Conservation (phyloP, 2,888 invertebrate species). For the Rhingia campestris region DNA sequence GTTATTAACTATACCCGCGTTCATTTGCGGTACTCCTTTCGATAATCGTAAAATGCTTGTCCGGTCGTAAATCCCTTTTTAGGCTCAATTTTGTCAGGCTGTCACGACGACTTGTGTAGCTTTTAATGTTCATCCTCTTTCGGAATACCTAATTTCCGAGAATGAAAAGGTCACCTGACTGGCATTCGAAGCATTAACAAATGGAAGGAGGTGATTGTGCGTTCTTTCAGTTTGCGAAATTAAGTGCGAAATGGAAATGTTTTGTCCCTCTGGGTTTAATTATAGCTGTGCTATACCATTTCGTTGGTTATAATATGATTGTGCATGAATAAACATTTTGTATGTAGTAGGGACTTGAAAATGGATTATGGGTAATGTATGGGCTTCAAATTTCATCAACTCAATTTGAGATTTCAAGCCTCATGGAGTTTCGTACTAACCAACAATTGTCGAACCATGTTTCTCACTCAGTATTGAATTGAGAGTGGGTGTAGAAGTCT, state of each 20-base stretch:
- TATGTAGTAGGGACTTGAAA: neutral
- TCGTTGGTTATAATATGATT: neutral
- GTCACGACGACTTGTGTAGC: neutral
- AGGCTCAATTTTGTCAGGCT: slow-evolving; percentile 19
- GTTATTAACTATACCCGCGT: slow-evolving; percentile 4
- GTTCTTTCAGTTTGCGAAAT: slow-evolving; percentile 19
- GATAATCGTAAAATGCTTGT: slow-evolving; percentile 41
- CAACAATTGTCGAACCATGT: no score
- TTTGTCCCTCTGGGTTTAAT: slow-evolving; percentile 22
- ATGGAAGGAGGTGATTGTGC: neutral
- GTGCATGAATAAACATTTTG: neutral
- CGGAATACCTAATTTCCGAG: neutral
- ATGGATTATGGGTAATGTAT: neutral
- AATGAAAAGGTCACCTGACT: neutral
- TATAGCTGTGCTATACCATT: slow-evolving; percentile 2
- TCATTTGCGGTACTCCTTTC: slow-evolving; percentile 29
- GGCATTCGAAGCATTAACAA: neutral
- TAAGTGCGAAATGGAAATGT: slow-evolving; percentile 45
- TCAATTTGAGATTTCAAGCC: no score
- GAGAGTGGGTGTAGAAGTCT: no score
- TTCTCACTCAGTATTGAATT: no score
- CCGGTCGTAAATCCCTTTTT: slow-evolving; percentile 33
- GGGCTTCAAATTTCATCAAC: no score
- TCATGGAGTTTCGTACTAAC: no score
- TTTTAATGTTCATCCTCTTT: slow-evolving; percentile 13